phyloP scores from a whole-genome alignment of 2,888 invertebrate genomes.

The Subacronicta megacephala region DNA sequence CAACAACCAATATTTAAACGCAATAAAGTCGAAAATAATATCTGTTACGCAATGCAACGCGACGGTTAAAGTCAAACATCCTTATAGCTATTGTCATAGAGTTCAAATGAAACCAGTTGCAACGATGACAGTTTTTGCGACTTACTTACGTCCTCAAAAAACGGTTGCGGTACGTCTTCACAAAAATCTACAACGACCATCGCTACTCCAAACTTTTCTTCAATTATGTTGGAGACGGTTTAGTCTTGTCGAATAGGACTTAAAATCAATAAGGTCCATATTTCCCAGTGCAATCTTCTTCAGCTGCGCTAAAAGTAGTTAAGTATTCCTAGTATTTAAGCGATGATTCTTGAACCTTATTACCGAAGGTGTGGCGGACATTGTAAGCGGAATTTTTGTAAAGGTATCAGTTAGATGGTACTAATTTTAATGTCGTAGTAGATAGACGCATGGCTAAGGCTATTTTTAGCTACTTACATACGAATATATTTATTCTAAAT shows the following conservation, averaged over 20 bases:
- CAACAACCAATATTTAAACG: too few species aligned
- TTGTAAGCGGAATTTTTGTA: not conserved
- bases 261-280: not conserved
- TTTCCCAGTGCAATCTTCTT: not conserved
- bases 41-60: too few species aligned
- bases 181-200: not conserved
- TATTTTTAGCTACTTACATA: constrained; percentile 31
- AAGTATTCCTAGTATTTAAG: constrained; percentile 13
- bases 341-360: constrained; percentile 6
- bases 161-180: too few species aligned
- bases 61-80: too few species aligned
- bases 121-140: too few species aligned
- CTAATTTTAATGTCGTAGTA: constrained; percentile 58
- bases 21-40: too few species aligned
- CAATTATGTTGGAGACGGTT: not conserved
- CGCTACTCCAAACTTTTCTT: not conserved
- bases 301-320: not conserved
- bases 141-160: too few species aligned
- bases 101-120: too few species aligned
- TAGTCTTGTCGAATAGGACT: not conserved
- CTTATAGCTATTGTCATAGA: too few species aligned
- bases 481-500: not conserved
- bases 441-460: constrained; percentile 62
- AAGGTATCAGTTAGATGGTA: constrained; percentile 46
- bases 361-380: constrained; percentile 11